phyloP scores from a whole-genome alignment of 2,797 vertebrate species.

The Phyllotis vaccarum region DNA sequence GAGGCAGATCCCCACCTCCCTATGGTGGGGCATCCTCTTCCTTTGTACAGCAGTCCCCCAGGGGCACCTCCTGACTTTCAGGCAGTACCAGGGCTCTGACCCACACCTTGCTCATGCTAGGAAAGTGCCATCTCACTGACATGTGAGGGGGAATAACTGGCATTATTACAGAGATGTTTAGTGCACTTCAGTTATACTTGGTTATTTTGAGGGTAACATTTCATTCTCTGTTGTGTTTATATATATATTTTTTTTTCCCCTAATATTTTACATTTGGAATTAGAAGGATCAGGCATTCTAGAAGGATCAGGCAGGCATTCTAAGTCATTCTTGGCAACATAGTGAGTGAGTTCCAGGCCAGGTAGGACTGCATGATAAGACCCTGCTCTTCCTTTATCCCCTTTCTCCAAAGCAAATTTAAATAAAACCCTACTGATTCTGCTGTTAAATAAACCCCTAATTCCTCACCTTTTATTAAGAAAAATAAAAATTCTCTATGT shows the following conservation, averaged over 20 bases:
- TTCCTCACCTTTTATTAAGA: constrained; percentile 17
- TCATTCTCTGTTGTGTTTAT: background rate
- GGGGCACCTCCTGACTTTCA: background rate
- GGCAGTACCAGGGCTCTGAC: background rate
- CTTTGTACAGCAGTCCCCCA: background rate
- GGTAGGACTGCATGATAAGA: background rate
- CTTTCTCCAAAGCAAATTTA: background rate
- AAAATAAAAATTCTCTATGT: background rate
- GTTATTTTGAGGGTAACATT: background rate
- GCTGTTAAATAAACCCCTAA: constrained; percentile 9
- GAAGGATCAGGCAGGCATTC: background rate
- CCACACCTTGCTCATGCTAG: background rate
- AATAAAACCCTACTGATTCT: background rate
- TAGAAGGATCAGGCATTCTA: background rate
- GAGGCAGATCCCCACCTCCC: background rate
- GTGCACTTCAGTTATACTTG: background rate
- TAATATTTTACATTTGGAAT: constrained; percentile 14
- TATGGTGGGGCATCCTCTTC: background rate
- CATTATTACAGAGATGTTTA: background rate
- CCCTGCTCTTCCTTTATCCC: background rate
- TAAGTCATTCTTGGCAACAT: background rate
- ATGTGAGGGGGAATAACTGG: background rate
- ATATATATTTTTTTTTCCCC: background rate
- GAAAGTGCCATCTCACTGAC: background rate
- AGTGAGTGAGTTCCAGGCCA: background rate